Evolutionary conservation across 2,797 vertebrate species (phyloP), one percentile per base, ranked within the genome.

Genomic region (Dipus sagitta): DNA sequence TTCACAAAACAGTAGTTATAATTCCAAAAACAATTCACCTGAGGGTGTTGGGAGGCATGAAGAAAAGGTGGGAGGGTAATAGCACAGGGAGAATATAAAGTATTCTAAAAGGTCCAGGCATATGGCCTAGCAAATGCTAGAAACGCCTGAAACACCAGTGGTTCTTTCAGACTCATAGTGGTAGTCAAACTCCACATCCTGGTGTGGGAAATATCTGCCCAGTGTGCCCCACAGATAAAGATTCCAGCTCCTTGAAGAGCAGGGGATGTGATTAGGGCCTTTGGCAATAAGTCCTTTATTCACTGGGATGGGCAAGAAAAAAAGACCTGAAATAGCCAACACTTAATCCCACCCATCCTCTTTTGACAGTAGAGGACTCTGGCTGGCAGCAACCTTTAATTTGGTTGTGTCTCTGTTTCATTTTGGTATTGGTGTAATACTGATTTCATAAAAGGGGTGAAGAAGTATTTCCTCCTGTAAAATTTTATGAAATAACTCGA

Each of bases 391-490:
- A 80, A 38, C 38, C 38, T 38, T 38, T 38, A 38, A 6, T 38
- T 38, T 38, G 38, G 95, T 38, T 47, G 47, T 47, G 47, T 47
- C 7, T 47, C 47, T 11, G 10, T 47, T 11, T 47, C 10, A 11
- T 47, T 47, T 47, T 8, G 10, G 10, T 47, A 47, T 47, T 47
- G 47, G 47, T 8, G 47, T 47, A 47, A 47, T 47, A 11, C 47
- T 47, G 47, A 47, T 9, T 47, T 47, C 47, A 47, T 92, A 81
- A 99, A 99, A 86, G 99, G 99, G 97, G 99, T 99, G 97, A 99
- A 99, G 94, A 99, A 99, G 10, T 47, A 47, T 47, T 47, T 47
- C 47, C 10, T 47, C 47, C 47, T 47, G 47, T 47, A 47, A 47
- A 47, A 47, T 47, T 47, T 47, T 47, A 47, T 47, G 47, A 47